Base-by-base conservation (phyloP, 2,888 invertebrate genomes). In the Diarsia brunnea region DNA sequence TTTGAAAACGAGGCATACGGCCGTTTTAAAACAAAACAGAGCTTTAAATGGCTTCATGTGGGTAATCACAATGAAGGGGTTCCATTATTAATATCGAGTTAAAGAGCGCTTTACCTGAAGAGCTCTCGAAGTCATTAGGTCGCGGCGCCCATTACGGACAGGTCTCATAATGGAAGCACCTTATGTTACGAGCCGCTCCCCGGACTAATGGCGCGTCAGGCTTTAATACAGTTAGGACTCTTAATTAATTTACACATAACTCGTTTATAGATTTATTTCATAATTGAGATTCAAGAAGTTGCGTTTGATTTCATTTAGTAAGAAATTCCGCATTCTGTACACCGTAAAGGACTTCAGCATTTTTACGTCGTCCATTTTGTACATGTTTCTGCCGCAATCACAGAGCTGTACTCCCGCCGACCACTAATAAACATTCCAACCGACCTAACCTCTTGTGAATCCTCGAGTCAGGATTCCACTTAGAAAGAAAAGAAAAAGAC, bases 31-130 rank as follows among this genome's bases (percentile, higher is more conserved):
- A 84, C 69, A 79, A 73, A 82, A 74, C 71, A 43, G 64, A 72
- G 72, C 66, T 73, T 71, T 68, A 71, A 81, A 87, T 81, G 69
- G 81, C 82, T 83, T 83, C 85, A 89, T 82, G 74, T 79, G 65
- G 79, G 76, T 74, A 79, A 83, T 86, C 73, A 89, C 87, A 91
- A 87, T 89, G 88, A 90, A 90, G 90, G 89, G 90, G 89, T 86
- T 87, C 89, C 89, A 91, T 92, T 92, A 92, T 92, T 93, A 93
- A 92, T 93, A 93, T 91, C 88, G 88, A 92, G 91, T 92, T 92
- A 92, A 92, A 92, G 91, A 91, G 91, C 90, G 89, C 90, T 91
- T 89, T 92, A 92, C 92, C 91, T 93, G 91, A 88, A 92, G 91
- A 89, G 92, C 91, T 90, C 92, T 91, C 89, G 88, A 89, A 89